Conservation (phyloP, 53 echinoderm and acorn worm genomes). For the Echinometra lucunter region DNA sequence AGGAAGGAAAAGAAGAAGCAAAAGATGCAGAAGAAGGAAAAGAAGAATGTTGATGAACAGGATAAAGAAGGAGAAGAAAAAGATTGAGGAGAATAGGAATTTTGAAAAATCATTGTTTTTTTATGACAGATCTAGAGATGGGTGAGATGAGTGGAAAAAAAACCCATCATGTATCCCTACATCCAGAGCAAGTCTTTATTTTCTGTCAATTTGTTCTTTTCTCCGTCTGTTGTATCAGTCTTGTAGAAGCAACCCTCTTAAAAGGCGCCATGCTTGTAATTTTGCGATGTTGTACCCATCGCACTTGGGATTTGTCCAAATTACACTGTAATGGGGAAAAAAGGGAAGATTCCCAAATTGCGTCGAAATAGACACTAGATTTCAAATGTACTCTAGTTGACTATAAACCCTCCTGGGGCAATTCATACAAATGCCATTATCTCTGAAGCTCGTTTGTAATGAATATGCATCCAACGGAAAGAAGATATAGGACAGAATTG, state of each 20-base stretch:
- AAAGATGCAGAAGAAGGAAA: no score
- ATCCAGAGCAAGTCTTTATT: neutral
- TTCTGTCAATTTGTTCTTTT: neutral
- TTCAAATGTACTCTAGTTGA: slow-evolving; percentile 12
- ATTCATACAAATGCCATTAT: slow-evolving; percentile 54
- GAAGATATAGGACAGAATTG: neutral
- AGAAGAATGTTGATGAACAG: neutral
- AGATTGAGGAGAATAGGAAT: neutral
- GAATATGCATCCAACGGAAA: neutral
- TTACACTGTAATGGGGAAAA: slow-evolving; percentile 11
- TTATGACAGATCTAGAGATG: neutral
- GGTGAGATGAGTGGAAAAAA: neutral
- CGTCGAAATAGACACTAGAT: slow-evolving; percentile 8
- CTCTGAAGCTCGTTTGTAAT: neutral
- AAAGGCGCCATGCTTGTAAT: neutral
- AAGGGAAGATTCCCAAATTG: slow-evolving; percentile 6
- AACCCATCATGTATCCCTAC: neutral
- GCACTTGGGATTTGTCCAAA: slow-evolving; percentile 25
- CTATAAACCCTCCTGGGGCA: slow-evolving; percentile 7
- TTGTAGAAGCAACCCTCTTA: neutral
- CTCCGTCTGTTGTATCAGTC: neutral
- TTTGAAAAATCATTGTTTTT: no score
- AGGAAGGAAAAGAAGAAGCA: neutral
- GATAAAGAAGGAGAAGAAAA: neutral
- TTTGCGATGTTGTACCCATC: neutral